Percentiles rank a stretch among this genome's conserved stretches.
Conservation (phyloP, 2,113 vertebrate genomes). For the Perca fluviatilis region DNA sequence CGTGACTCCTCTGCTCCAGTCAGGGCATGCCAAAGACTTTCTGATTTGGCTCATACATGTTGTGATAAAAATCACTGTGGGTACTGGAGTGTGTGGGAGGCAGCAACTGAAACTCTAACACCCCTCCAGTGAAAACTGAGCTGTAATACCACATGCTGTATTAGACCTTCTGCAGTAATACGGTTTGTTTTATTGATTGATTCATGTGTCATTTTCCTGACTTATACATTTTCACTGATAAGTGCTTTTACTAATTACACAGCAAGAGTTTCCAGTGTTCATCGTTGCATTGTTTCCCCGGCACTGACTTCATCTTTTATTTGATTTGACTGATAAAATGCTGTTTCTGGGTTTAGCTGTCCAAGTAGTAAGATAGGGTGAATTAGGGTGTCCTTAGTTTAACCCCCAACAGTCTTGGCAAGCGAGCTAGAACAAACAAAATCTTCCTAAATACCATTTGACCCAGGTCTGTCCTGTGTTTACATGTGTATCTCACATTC, state of each 20-base stretch:
- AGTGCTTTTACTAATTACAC: neutral
- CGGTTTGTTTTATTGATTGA: neutral
- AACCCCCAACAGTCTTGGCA: slow-evolving; percentile 15
- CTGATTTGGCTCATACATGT: slow-evolving; percentile 51
- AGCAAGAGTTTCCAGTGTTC: neutral
- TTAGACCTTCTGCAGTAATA: neutral
- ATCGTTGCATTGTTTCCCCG: neutral
- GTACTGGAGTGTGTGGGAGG: slow-evolving; percentile 34
- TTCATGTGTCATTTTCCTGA: neutral
- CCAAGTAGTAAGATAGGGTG: neutral
- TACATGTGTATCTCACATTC: slow-evolving; percentile 39
- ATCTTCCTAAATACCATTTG: slow-evolving; percentile 48
- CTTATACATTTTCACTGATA: neutral
- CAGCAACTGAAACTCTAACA: slow-evolving; percentile 15
- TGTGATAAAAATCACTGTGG: slow-evolving; percentile 42
- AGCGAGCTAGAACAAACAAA: slow-evolving; percentile 30
- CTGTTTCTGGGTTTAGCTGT: neutral
- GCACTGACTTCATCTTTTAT: neutral
- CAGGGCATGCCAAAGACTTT: slow-evolving; percentile 42
- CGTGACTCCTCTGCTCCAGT: slow-evolving; percentile 42
- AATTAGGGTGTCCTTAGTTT: slow-evolving; percentile 25
- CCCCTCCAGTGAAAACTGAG: neutral
- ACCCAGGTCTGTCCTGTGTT: slow-evolving; percentile 34
- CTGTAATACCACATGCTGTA: neutral
- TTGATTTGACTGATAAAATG: slow-evolving; percentile 6